A percentile compares a stretch with the other conserved stretches of the same genome.
Evolutionary conservation across 2,888 invertebrate genomes (phyloP).

Genomic region (Eupithecia vulgata): DNA sequence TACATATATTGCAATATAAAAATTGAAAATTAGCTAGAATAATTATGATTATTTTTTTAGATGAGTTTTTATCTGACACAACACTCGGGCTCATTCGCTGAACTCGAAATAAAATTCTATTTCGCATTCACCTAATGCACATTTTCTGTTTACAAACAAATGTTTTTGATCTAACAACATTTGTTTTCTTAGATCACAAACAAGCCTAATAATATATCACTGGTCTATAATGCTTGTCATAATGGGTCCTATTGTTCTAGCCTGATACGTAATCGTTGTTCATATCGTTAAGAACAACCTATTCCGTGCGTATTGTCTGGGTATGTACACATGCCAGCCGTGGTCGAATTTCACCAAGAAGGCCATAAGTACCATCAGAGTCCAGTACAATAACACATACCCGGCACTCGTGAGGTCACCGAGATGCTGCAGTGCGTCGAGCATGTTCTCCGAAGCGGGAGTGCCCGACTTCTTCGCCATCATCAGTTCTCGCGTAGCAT

Average conservation of each 20-base stretch:
- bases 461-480: too few relatives aligned
- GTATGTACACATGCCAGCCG: too few relatives aligned
- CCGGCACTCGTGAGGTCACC: too few relatives aligned
- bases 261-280: background rate
- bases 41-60: background rate
- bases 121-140: background rate
- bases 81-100: background rate
- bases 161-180: constrained; percentile 4
- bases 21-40: background rate
- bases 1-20: background rate
- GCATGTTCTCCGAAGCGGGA: too few relatives aligned
- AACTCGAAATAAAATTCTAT: background rate
- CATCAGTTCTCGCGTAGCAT: too few relatives aligned
- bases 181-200: background rate
- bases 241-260: constrained; percentile 1
- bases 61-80: background rate
- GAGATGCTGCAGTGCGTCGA: too few relatives aligned
- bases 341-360: too few relatives aligned
- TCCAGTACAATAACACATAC: too few relatives aligned
- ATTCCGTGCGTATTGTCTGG: too few relatives aligned
- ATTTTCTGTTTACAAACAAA: constrained; percentile 7
- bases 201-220: constrained; percentile 6
- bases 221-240: background rate
- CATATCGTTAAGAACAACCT: background rate
- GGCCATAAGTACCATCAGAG: too few relatives aligned